A percentile compares a stretch with the other conserved stretches of the same genome.
Conservation (phyloP, 2,888 invertebrate genomes). For the Hofmannophila pseudospretella region DNA sequence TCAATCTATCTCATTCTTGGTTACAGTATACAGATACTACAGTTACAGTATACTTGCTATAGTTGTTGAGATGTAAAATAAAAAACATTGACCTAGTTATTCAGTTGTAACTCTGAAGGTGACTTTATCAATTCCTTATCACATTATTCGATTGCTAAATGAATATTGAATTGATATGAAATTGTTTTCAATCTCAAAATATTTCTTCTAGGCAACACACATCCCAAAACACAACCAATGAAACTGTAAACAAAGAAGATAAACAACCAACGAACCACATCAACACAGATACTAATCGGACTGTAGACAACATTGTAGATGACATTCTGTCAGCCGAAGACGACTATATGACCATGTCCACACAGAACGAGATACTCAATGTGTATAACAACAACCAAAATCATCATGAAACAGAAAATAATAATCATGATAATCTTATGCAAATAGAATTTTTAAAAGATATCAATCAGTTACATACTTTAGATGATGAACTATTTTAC, state of each 20-base stretch:
- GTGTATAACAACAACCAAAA: slow-evolving; percentile 33
- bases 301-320: slow-evolving; percentile 65
- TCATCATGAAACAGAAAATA: slow-evolving; percentile 34
- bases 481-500: slow-evolving; percentile 63
- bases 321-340: slow-evolving; percentile 67
- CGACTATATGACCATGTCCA: slow-evolving; percentile 57
- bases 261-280: slow-evolving; percentile 17
- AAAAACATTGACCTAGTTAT: too few species aligned
- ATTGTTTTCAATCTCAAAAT: background rate
- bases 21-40: too few species aligned
- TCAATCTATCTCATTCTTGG: too few species aligned
- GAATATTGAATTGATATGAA: too few species aligned
- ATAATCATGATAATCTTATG: slow-evolving; percentile 46
- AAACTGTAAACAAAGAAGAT: slow-evolving; percentile 29
- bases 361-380: slow-evolving; percentile 44
- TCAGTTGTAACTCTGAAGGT: too few species aligned
- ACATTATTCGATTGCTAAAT: too few species aligned
- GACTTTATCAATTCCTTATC: too few species aligned
- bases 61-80: too few species aligned
- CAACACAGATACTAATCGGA: slow-evolving; percentile 31
- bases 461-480: slow-evolving; percentile 59
- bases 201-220: slow-evolving; percentile 39
- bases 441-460: slow-evolving; percentile 66
- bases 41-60: too few species aligned
- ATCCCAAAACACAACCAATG: slow-evolving; percentile 23